phyloP scores from a whole-genome alignment of 1,140 invertebrate species.

The Drosophila quadrilineata region DNA sequence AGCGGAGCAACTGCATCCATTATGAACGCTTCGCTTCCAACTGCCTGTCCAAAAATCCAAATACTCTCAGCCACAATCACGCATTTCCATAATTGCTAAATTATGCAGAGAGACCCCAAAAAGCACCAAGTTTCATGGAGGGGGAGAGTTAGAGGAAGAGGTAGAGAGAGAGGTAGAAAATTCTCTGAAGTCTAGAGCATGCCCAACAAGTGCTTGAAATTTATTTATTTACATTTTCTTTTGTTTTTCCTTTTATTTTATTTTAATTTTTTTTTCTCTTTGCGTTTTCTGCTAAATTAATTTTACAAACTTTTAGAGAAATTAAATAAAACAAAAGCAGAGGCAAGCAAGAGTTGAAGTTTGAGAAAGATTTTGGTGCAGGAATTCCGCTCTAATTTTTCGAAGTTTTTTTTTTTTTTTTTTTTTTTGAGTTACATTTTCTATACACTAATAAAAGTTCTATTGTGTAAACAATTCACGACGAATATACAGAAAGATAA shows the following conservation, averaged over 20 bases:
- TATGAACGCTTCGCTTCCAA: conserved; percentile 44
- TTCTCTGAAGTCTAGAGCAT: no score
- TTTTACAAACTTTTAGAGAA: conserved; percentile 54
- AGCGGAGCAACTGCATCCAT: conserved; percentile 41
- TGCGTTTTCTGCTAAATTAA: conserved; percentile 66
- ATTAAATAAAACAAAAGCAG: no score
- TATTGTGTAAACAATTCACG: no score
- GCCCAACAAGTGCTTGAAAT: conserved; percentile 65
- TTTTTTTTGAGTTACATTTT: no score
- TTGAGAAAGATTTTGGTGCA: no score
- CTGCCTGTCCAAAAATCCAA: neutral
- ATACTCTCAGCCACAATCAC: conserved; percentile 21
- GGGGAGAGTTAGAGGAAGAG: neutral
- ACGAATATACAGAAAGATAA: no score
- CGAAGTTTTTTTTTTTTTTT: no score
- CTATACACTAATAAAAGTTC: no score
- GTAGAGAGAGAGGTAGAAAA: neutral
- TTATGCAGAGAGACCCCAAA: no score
- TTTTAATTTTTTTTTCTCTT: conserved; percentile 12
- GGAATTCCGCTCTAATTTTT: no score
- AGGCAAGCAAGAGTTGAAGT: no score
- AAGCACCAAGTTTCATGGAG: no score
- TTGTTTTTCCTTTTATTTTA: conserved; percentile 29
- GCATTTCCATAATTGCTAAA: conserved; percentile 79
- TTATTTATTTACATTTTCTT: conserved; percentile 47